A percentile compares a stretch with the other conserved stretches of the same genome.
phyloP scores from a whole-genome alignment of 2,797 vertebrate genomes.

The Hippoglossus hippoglossus region DNA sequence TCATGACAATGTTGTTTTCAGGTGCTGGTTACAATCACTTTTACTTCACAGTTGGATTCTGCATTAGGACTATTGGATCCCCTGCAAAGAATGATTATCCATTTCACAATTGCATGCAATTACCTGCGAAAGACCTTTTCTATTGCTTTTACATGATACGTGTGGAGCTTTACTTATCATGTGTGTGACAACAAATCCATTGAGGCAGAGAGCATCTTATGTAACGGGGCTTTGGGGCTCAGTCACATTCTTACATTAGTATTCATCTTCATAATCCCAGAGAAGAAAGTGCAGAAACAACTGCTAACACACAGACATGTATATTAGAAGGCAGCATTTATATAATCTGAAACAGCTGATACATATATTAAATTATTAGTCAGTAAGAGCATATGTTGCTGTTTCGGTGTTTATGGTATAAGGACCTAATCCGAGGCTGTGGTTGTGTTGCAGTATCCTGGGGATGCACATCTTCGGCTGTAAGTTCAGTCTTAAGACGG shows the following conservation, averaged over 20 bases:
- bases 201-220: background rate
- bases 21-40: background rate
- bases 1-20: background rate
- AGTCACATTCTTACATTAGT: constrained; percentile 4
- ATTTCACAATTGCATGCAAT: background rate
- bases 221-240: constrained; percentile 1
- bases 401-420: background rate
- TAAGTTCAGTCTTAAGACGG: constrained; percentile 96
- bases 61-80: background rate
- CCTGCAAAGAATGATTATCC: background rate
- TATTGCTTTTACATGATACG: background rate
- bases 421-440: background rate
- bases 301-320: background rate
- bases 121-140: background rate
- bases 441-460: constrained; percentile 87
- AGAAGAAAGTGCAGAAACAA: constrained; percentile 4
- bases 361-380: background rate
- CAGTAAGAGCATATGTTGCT: background rate
- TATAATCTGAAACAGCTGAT: background rate
- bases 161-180: background rate
- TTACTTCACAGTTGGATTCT: background rate
- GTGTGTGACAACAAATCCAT: background rate
- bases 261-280: constrained; percentile 5
- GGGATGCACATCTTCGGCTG: constrained; percentile 99
- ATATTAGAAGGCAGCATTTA: background rate